Evolutionary conservation across 2,888 invertebrate species (phyloP).

Genomic region (Lingula anatina): DNA sequence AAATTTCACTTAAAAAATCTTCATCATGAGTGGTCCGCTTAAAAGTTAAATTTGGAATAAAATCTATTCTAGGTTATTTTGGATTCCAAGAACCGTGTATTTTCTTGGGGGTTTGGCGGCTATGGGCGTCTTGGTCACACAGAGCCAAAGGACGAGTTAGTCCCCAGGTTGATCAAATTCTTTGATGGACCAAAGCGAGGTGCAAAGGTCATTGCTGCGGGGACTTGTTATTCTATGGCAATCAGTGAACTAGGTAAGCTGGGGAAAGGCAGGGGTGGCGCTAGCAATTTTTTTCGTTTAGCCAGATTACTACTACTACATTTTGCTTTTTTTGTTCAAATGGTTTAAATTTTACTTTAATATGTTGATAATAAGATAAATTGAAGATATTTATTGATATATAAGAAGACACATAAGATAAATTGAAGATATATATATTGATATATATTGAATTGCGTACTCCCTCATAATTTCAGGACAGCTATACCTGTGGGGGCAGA

Average conservation of each 20-base stretch:
- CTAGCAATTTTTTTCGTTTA: too few relatives aligned
- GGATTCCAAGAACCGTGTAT: slow-evolving; percentile 82
- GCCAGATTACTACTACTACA: too few relatives aligned
- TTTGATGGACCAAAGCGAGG: slow-evolving; percentile 82
- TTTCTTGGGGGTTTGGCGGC: slow-evolving; percentile 94
- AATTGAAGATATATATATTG: background rate
- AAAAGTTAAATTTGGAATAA: too few relatives aligned
- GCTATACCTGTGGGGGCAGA: slow-evolving; percentile 82
- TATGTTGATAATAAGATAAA: too few relatives aligned
- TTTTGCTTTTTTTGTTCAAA: too few relatives aligned
- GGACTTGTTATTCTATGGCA: slow-evolving; percentile 80
- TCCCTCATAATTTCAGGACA: slow-evolving; percentile 53
- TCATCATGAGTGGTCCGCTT: background rate
- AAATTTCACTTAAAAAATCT: too few relatives aligned
- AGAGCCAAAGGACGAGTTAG: slow-evolving; percentile 86
- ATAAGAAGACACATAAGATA: too few relatives aligned
- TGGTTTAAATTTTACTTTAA: too few relatives aligned
- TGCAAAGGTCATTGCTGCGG: slow-evolving; percentile 75
- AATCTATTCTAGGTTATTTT: slow-evolving; percentile 66
- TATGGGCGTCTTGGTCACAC: slow-evolving; percentile 90
- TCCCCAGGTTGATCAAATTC: slow-evolving; percentile 77
- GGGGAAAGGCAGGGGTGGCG: background rate
- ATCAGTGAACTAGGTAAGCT: slow-evolving; percentile 68
- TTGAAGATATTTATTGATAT: too few relatives aligned
- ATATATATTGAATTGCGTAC: background rate